These are phyloP conservation scores for Notolepis coatsorum DNA, from an alignment of 2,797 vertebrate species.

Conservation along the genomic window DNA sequence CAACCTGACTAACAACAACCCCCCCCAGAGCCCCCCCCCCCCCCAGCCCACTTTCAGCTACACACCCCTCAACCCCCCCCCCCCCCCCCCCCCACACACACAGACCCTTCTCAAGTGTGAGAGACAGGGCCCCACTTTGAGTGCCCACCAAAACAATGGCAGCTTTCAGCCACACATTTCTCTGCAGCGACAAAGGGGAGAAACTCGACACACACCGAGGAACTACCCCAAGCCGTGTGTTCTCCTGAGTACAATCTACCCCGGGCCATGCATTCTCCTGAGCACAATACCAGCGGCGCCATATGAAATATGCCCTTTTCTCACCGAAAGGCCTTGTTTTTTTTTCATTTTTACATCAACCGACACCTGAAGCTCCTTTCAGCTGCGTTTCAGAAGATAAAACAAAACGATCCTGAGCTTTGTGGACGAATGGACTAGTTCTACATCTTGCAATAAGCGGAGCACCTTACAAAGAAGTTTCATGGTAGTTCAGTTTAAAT, in stretches of 20 bases:
- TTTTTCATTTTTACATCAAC: slow-evolving; percentile 7
- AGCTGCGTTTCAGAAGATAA: background rate
- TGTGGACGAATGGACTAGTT: background rate
- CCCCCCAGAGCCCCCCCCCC: no score
- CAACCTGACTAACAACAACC: background rate
- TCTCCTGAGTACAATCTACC: slow-evolving; percentile 37
- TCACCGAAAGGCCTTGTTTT: slow-evolving; percentile 21
- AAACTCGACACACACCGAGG: slow-evolving; percentile 62
- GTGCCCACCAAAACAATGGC: slow-evolving; percentile 65
- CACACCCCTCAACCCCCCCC: no score
- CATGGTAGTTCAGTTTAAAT: no score
- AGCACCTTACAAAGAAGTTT: background rate
- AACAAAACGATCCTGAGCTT: background rate
- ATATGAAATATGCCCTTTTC: slow-evolving; percentile 24
- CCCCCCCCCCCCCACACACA: no score
- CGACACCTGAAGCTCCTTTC: slow-evolving; percentile 19
- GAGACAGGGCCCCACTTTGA: slow-evolving; percentile 51
- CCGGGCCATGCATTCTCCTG: slow-evolving; percentile 40
- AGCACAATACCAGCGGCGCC: slow-evolving; percentile 28
- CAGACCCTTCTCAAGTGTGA: slow-evolving; percentile 13
- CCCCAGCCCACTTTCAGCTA: background rate
- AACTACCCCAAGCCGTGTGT: slow-evolving; percentile 35
- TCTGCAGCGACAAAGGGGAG: slow-evolving; percentile 66
- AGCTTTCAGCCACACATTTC: slow-evolving; percentile 66
- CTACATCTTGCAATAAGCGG: background rate